These are phyloP conservation scores for Callaeas wilsoni DNA, from an alignment of 2,113 vertebrate species.

Conservation along the genomic window DNA sequence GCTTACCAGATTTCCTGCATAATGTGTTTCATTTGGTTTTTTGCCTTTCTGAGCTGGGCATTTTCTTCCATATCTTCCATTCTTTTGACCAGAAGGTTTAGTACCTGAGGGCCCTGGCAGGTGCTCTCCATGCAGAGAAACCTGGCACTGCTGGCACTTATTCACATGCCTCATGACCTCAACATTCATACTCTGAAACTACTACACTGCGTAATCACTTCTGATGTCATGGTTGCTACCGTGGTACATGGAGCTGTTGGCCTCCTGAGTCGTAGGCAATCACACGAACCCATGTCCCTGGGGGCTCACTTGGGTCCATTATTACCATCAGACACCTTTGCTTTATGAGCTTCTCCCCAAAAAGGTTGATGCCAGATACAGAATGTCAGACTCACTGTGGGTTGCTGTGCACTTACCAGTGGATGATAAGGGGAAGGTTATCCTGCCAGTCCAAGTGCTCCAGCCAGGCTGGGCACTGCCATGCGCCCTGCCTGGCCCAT, in stretches of 20 bases:
- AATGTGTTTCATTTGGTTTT: background rate
- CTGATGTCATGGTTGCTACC: background rate
- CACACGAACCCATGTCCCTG: background rate
- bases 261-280: background rate
- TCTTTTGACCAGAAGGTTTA: background rate
- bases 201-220: background rate
- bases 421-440: background rate
- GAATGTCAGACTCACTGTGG: background rate
- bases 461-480: background rate
- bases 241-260: background rate
- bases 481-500: fast-evolving
- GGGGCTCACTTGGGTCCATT: too few relatives aligned
- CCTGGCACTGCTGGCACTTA: background rate
- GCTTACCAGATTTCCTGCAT: background rate
- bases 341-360: background rate
- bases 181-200: background rate
- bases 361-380: background rate
- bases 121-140: background rate
- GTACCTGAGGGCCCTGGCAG: background rate
- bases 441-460: background rate
- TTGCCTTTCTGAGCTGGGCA: background rate
- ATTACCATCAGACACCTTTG: background rate
- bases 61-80: background rate
- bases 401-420: background rate
- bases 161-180: background rate